A percentile compares a stretch with the other conserved stretches of the same genome.
Conservation (phyloP, 2,888 invertebrate genomes). For the Tipula vernalis region DNA sequence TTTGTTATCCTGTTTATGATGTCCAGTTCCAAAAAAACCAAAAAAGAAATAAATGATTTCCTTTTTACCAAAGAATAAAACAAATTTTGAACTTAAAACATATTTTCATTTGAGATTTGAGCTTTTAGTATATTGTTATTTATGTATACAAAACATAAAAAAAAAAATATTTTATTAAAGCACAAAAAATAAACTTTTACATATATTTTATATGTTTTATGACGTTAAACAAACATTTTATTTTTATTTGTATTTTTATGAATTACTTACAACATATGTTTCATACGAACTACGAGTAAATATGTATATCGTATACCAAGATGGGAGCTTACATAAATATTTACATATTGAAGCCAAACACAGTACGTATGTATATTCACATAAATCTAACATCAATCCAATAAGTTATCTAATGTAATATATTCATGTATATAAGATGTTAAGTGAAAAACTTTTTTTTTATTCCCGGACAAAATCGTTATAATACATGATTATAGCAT, state of each 20-base stretch:
- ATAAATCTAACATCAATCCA: background rate
- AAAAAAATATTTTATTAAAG: background rate
- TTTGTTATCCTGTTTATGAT: background rate
- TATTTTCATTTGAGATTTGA: background rate
- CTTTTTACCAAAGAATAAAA: background rate
- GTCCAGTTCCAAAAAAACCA: background rate
- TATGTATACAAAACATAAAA: background rate
- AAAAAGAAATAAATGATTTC: background rate
- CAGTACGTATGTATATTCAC: background rate
- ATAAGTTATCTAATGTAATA: background rate
- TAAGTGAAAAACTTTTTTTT: background rate
- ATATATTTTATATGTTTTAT: background rate
- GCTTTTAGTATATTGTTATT: background rate
- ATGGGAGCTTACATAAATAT: background rate
- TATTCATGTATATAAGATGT: background rate
- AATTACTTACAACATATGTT: background rate
- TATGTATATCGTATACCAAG: background rate
- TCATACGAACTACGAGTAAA: background rate
- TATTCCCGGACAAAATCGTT: background rate
- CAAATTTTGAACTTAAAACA: background rate
- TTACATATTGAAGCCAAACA: background rate
- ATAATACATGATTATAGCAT: background rate
- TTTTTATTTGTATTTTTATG: background rate
- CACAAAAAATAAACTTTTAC: background rate
- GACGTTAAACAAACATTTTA: background rate